A percentile compares a stretch with the other conserved stretches of the same genome.
Evolutionary conservation across 2,888 invertebrate species (phyloP).

Genomic region (Diplazon laetatorius): DNA sequence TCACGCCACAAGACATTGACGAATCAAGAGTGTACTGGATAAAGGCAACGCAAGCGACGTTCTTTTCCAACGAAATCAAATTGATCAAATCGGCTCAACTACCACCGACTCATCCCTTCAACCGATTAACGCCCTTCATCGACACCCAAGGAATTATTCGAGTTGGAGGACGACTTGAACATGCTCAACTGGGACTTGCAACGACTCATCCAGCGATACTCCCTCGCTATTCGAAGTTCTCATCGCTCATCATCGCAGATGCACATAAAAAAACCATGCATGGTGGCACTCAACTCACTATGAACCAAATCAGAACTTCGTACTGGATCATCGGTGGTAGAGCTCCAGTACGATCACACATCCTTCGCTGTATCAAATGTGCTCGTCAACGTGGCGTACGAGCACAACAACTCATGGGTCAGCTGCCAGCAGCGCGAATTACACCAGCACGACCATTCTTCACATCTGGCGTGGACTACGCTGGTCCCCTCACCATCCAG

Average conservation of each 20-base stretch:
- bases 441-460: slow-evolving; percentile 56
- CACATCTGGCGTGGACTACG: slow-evolving; percentile 64
- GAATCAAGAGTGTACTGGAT: slow-evolving; percentile 38
- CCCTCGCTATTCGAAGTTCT: slow-evolving; percentile 37
- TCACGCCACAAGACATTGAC: background rate
- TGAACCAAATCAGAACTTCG: slow-evolving; percentile 31
- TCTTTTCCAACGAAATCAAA: slow-evolving; percentile 32
- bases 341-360: slow-evolving; percentile 41
- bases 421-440: slow-evolving; percentile 60
- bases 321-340: slow-evolving; percentile 65
- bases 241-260: slow-evolving; percentile 52
- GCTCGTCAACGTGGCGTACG: slow-evolving; percentile 50
- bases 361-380: slow-evolving; percentile 62
- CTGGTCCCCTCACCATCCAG: slow-evolving; percentile 64
- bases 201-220: slow-evolving; percentile 57
- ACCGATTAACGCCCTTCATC: slow-evolving; percentile 57
- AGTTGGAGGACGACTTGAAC: slow-evolving; percentile 59
- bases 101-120: slow-evolving; percentile 20
- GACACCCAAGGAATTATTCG: slow-evolving; percentile 57
- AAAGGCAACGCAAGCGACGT: slow-evolving; percentile 33
- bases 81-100: background rate
- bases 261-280: slow-evolving; percentile 57
- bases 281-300: slow-evolving; percentile 62
- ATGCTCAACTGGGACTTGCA: slow-evolving; percentile 28
- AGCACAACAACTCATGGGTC: slow-evolving; percentile 64